Conservation (phyloP, 2,888 invertebrate genomes). For the Lithosia quadra region DNA sequence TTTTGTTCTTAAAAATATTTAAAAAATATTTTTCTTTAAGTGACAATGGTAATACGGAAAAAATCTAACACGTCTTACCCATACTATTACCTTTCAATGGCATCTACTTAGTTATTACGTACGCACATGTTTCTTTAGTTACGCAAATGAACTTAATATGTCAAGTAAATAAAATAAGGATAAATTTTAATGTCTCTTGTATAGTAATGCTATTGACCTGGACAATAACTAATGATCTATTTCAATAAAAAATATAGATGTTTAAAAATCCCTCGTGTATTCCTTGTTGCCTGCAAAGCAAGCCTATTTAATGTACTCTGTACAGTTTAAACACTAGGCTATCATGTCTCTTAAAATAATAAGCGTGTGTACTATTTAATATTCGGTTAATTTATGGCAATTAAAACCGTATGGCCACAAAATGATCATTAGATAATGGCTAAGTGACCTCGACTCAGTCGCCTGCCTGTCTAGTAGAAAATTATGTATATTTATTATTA, state of each 20-base stretch:
- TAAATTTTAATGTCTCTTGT: neutral
- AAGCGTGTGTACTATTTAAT: constrained; percentile 1
- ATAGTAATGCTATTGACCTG: neutral
- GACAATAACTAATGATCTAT: neutral
- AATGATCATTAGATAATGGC: constrained; percentile 12
- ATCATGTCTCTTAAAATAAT: neutral
- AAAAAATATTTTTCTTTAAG: neutral
- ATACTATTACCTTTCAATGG: neutral
- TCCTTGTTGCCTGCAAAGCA: neutral
- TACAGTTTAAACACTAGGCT: constrained; percentile 5
- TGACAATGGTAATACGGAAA: neutral
- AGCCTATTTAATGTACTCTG: neutral
- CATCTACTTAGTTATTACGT: constrained; percentile 1
- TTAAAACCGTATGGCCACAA: constrained; percentile 10
- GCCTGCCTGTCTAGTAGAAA: constrained; percentile 2
- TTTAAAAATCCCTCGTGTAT: no score
- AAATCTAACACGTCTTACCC: neutral
- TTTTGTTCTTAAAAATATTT: neutral
- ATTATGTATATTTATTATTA: neutral
- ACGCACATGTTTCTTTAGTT: neutral
- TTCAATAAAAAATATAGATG: no score
- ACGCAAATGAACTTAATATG: constrained; percentile 1
- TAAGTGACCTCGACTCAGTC: neutral
- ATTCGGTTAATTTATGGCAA: constrained; percentile 2
- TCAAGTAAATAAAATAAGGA: neutral